phyloP scores from a whole-genome alignment of 2,797 vertebrate genomes.

The Agapornis canus region DNA sequence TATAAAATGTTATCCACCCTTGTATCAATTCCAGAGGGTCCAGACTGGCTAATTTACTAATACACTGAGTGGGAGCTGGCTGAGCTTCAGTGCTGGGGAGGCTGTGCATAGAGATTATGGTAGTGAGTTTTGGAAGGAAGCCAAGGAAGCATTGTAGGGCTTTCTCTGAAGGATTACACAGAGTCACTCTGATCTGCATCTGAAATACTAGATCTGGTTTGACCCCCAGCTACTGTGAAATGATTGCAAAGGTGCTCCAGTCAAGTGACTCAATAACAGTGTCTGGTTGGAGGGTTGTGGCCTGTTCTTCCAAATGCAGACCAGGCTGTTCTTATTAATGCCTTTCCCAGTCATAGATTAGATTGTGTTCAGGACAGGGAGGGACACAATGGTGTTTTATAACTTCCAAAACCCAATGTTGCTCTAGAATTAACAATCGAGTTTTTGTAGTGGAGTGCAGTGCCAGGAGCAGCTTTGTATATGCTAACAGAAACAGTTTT shows the following conservation, averaged over 20 bases:
- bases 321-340: fast-evolving
- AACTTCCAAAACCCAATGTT: neutral
- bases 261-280: neutral
- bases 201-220: neutral
- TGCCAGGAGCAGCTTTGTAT: neutral
- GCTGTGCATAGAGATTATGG: neutral
- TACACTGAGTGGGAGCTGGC: neutral
- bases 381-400: neutral
- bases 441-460: neutral
- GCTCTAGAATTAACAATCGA: neutral
- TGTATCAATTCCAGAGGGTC: neutral
- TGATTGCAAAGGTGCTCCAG: neutral
- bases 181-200: neutral
- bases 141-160: neutral
- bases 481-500: neutral
- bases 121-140: neutral
- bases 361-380: neutral
- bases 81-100: neutral
- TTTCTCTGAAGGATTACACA: neutral
- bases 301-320: neutral
- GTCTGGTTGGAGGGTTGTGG: neutral
- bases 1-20: neutral
- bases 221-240: neutral
- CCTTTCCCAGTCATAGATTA: neutral
- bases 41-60: neutral